Percentiles rank a stretch among this genome's conserved stretches.
Evolutionary conservation across 1,140 invertebrate genomes (phyloP).

Genomic region (Listronotus oregonensis): DNA sequence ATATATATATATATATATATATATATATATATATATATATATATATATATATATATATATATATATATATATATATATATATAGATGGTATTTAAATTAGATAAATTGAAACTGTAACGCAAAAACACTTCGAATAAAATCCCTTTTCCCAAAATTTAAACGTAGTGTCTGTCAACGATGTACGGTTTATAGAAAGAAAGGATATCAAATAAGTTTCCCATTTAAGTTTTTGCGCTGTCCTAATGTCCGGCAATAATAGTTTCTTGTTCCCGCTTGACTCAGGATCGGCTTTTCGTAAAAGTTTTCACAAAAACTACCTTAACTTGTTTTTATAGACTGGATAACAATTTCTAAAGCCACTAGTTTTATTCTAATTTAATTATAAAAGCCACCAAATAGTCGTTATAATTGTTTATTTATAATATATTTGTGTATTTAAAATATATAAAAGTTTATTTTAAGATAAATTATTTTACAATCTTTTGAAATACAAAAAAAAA

Average conservation of each 20-base stretch:
- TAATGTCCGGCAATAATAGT: conserved; percentile 35
- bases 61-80: too few species aligned
- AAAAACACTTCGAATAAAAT: neutral
- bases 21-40: too few species aligned
- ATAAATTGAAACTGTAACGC: too few species aligned
- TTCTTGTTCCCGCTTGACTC: conserved; percentile 25
- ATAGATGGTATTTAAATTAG: too few species aligned
- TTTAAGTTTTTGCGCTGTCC: conserved; percentile 32
- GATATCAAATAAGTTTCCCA: conserved; percentile 37
- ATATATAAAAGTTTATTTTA: too few species aligned
- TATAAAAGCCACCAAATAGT: neutral
- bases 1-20: too few species aligned
- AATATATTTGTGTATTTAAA: too few species aligned
- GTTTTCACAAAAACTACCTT: conserved; percentile 10
- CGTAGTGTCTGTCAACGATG: conserved; percentile 29
- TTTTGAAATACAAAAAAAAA: too few species aligned
- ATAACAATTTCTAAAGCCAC: neutral
- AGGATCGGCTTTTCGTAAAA: conserved; percentile 14
- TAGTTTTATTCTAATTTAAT: conserved; percentile 18
- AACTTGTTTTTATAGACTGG: conserved; percentile 19
- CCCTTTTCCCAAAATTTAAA: conserved; percentile 19
- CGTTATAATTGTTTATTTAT: too few species aligned
- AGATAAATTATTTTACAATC: too few species aligned
- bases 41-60: too few species aligned
- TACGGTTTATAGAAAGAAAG: conserved; percentile 22